Evolutionary conservation across 2,888 invertebrate species (phyloP), one percentile per base, ranked within the genome.

Genomic region (Labia minor): DNA sequence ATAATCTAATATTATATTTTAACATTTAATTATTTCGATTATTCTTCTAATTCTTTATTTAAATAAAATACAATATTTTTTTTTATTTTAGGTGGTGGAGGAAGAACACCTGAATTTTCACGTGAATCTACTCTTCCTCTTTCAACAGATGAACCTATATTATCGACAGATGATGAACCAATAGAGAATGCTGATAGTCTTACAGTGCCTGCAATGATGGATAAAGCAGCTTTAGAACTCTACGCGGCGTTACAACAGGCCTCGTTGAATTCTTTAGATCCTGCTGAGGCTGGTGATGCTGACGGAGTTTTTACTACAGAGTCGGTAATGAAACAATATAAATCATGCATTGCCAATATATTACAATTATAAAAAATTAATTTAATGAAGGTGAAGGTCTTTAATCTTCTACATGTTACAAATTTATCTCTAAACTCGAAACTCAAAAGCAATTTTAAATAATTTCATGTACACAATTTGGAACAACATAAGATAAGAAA

Each of bases 221-320:
- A 90, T 74, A 90, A 91, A 78, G 88, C 89, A 0, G 92, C 91
- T 11, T 79, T 90, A 14, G 92, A 92, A 73, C 79, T 92, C 63
- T 92, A 92, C 74, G 92, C 92, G 0, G 88, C 90, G 72, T 80
- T 90, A 65, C 84, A 83, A 73, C 83, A 84, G 69, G 83, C 83
- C 1, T 77, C 83, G 20, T 86, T 86, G 70, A 85, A 78, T 71
- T 26, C 78, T 72, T 65, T 78, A 0, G 81, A 80, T 65, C 75
- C 77, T 1, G 74, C 72, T 1, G 73, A 73, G 1, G 77, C 76
- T 18, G 74, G 78, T 61, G 79, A 79, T 64, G 73, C 76, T 14
- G 67, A 75, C 8, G 76, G 83, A 1, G 72, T 73, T 1, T 78
- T 76, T 72, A 79, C 81, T 0, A 83, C 83, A 1, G 67, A 67